Percentiles rank a stretch among this genome's conserved stretches.
phyloP scores from a whole-genome alignment of 1,140 invertebrate species.

The Monochamus saltuarius region DNA sequence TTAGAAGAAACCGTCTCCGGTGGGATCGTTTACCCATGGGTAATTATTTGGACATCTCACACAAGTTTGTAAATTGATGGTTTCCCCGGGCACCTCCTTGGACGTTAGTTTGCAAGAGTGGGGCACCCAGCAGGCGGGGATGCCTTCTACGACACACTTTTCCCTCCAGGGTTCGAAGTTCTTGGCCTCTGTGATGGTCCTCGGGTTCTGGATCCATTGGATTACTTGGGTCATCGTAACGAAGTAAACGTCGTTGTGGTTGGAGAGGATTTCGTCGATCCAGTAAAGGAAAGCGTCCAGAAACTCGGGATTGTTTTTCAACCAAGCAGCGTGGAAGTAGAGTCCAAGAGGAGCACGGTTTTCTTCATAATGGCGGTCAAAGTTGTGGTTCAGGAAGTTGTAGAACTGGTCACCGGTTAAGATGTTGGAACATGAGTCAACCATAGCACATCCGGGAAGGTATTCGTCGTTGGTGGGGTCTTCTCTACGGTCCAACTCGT shows the following conservation, averaged over 20 bases:
- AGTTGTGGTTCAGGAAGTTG: constrained; percentile 95
- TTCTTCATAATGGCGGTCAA: constrained; percentile 91
- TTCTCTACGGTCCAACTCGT: constrained; percentile 89
- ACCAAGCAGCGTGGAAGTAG: constrained; percentile 95
- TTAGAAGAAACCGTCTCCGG: constrained; percentile 76
- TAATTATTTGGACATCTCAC: constrained; percentile 91
- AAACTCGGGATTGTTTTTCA: constrained; percentile 93
- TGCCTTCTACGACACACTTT: constrained; percentile 81
- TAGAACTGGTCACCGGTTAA: constrained; percentile 92
- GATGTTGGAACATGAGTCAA: constrained; percentile 94
- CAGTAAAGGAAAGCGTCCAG: constrained; percentile 91
- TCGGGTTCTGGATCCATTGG: constrained; percentile 94
- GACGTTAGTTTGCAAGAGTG: constrained; percentile 88
- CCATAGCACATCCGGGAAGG: constrained; percentile 92
- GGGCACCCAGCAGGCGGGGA: constrained; percentile 80
- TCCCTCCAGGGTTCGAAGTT: constrained; percentile 94
- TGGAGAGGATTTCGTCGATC: constrained; percentile 87
- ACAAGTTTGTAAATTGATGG: constrained; percentile 90
- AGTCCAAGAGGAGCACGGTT: constrained; percentile 91
- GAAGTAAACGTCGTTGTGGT: constrained; percentile 92
- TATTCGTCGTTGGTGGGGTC: constrained; percentile 90
- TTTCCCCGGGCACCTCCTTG: constrained; percentile 90
- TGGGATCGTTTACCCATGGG: constrained; percentile 91
- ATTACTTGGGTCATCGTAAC: constrained; percentile 97
- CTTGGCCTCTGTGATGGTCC: constrained; percentile 79